phyloP scores from a whole-genome alignment of 1,140 invertebrate genomes.

The Solenopsis invicta region DNA sequence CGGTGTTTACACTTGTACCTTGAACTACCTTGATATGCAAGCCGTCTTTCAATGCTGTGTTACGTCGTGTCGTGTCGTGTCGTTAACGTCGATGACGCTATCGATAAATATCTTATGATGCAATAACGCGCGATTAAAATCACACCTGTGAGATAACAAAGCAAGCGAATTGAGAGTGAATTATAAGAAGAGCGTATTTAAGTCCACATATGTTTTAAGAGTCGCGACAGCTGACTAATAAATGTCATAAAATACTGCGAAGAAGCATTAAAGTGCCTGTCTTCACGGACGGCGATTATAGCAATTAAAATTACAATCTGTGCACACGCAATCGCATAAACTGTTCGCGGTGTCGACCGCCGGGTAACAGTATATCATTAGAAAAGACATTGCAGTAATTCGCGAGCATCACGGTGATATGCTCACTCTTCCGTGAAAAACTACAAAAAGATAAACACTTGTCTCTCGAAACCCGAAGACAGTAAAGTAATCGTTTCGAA shows the following conservation, averaged over 20 bases:
- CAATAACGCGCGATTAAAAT: conserved; percentile 18
- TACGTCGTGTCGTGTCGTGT: conserved; percentile 1
- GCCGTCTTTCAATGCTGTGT: conserved; percentile 43
- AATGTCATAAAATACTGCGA: conserved; percentile 27
- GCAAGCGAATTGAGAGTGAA: background rate
- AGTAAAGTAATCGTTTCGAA: background rate
- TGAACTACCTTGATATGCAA: conserved; percentile 45
- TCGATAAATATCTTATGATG: conserved; percentile 7
- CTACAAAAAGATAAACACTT: background rate
- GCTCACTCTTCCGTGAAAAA: conserved; percentile 7
- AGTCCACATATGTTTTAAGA: background rate
- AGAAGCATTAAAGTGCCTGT: conserved; percentile 21
- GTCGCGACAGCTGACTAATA: background rate
- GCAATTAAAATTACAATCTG: conserved; percentile 47
- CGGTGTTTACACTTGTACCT: conserved; percentile 64
- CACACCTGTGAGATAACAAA: background rate
- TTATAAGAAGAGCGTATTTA: background rate
- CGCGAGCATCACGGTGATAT: background rate
- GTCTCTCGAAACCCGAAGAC: background rate
- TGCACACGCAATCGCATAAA: conserved; percentile 30
- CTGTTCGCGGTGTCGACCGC: background rate
- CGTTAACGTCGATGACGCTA: conserved; percentile 13
- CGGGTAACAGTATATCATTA: conserved; percentile 16
- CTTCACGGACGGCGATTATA: conserved; percentile 5
- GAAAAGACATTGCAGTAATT: conserved; percentile 28